Percentiles rank a stretch among this genome's conserved stretches.
phyloP scores from a whole-genome alignment of 2,888 invertebrate species.

The Cephalotes varians region DNA sequence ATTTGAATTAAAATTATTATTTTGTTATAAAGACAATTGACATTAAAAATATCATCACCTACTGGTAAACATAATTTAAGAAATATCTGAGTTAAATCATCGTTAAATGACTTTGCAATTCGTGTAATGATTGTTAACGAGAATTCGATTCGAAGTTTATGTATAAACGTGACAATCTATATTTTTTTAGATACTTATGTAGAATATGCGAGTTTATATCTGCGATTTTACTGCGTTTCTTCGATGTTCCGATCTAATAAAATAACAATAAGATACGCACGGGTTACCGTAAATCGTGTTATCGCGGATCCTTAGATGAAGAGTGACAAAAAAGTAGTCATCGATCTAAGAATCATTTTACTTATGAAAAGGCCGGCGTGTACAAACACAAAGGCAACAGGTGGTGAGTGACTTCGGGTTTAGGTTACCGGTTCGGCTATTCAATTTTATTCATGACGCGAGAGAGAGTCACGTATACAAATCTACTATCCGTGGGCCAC shows the following conservation, averaged over 20 bases:
- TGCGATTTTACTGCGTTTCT: background rate
- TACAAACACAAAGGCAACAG: constrained; percentile 77
- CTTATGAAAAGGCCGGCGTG: constrained; percentile 60
- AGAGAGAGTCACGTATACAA: constrained; percentile 67
- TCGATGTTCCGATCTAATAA: background rate
- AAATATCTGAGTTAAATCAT: background rate
- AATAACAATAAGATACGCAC: constrained; percentile 7
- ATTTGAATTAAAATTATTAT: background rate
- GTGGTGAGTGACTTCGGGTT: constrained; percentile 75
- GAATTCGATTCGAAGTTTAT: background rate
- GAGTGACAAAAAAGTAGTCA: constrained; percentile 30
- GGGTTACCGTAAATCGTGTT: background rate
- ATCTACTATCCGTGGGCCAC: constrained; percentile 69
- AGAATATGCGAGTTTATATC: background rate
- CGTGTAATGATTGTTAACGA: background rate
- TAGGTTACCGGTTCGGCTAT: constrained; percentile 76
- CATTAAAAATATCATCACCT: background rate
- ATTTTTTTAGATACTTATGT: background rate
- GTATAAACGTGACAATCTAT: background rate
- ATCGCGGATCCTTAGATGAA: constrained; percentile 32
- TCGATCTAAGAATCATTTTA: constrained; percentile 59
- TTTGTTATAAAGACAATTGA: background rate
- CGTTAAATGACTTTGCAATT: background rate
- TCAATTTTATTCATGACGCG: constrained; percentile 78
- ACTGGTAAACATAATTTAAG: background rate